A percentile compares a stretch with the other conserved stretches of the same genome.
phyloP scores from a whole-genome alignment of 2,113 vertebrate species.

The Seriola dumerili region DNA sequence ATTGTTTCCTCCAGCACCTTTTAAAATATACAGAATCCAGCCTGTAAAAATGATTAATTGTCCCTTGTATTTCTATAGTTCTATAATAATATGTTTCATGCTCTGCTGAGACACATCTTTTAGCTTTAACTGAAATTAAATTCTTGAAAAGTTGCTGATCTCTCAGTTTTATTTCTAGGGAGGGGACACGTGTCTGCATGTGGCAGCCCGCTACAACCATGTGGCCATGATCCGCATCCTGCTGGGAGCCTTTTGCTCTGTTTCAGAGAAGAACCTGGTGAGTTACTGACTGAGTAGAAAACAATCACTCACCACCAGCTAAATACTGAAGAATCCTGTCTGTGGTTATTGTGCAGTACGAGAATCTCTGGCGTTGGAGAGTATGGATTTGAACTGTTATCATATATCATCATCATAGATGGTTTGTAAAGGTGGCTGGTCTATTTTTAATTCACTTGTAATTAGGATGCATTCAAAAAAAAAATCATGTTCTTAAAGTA shows the following conservation, averaged over 20 bases:
- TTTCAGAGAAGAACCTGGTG: slow-evolving; percentile 96
- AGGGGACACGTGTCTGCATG: slow-evolving; percentile 95
- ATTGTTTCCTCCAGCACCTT: too few species aligned
- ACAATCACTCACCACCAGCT: not conserved
- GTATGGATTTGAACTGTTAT: not conserved
- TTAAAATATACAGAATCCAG: not conserved
- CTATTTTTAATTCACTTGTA: not conserved
- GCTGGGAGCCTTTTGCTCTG: slow-evolving; percentile 95
- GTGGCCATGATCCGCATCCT: slow-evolving; percentile 92
- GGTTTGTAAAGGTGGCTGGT: not conserved
- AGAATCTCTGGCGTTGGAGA: not conserved
- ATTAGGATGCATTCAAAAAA: too few species aligned
- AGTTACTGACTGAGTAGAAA: slow-evolving; percentile 60
- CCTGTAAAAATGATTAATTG: not conserved
- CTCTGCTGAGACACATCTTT: not conserved
- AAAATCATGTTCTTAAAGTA: not conserved
- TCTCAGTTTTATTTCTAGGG: slow-evolving; percentile 84
- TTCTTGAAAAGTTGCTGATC: not conserved
- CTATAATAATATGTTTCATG: not conserved
- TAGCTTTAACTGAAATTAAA: not conserved
- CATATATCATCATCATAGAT: not conserved
- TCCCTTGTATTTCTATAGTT: not conserved
- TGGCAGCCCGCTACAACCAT: slow-evolving; percentile 96
- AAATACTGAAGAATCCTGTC: too few species aligned
- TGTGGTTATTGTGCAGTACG: too few species aligned